Percentiles rank a stretch among this genome's conserved stretches.
Conservation (phyloP, 2,888 invertebrate species). For the Tinea trinotella region DNA sequence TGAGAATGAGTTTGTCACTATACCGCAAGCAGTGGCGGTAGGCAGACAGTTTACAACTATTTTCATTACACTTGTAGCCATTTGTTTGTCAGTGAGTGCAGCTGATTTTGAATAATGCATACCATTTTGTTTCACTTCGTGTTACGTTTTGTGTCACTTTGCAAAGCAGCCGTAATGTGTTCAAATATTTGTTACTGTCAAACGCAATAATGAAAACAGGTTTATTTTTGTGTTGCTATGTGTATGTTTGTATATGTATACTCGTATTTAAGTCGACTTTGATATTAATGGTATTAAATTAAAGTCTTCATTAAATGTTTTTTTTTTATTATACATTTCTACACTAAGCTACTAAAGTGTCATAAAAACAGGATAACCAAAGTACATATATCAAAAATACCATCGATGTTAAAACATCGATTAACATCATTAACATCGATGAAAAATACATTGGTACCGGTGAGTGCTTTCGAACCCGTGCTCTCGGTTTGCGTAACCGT, state of each 20-base stretch:
- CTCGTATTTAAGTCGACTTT: neutral
- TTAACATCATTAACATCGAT: too few relatives aligned
- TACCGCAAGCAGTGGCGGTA: neutral
- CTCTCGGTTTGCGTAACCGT: too few relatives aligned
- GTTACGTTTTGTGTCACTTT: conserved; percentile 12
- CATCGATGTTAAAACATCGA: too few relatives aligned
- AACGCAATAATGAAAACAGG: conserved; percentile 11
- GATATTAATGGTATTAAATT: too few relatives aligned
- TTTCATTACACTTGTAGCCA: conserved; percentile 38
- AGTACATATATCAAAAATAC: too few relatives aligned
- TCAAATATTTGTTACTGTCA: conserved; percentile 16
- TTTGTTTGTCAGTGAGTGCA: conserved; percentile 23
- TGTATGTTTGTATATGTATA: neutral
- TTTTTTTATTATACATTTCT: too few relatives aligned
- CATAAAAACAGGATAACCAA: too few relatives aligned
- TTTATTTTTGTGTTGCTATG: neutral
- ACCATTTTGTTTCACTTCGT: conserved; percentile 8
- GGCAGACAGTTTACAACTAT: conserved; percentile 31
- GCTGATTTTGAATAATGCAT: conserved; percentile 30
- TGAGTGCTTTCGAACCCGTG: too few relatives aligned
- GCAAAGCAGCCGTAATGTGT: conserved; percentile 13
- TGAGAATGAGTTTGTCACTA: neutral
- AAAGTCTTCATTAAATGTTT: too few relatives aligned
- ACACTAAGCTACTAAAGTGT: too few relatives aligned
- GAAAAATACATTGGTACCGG: too few relatives aligned